These are phyloP conservation scores for Spheniscus humboldti DNA, from an alignment of 2,797 vertebrate species.

Conservation along the genomic window DNA sequence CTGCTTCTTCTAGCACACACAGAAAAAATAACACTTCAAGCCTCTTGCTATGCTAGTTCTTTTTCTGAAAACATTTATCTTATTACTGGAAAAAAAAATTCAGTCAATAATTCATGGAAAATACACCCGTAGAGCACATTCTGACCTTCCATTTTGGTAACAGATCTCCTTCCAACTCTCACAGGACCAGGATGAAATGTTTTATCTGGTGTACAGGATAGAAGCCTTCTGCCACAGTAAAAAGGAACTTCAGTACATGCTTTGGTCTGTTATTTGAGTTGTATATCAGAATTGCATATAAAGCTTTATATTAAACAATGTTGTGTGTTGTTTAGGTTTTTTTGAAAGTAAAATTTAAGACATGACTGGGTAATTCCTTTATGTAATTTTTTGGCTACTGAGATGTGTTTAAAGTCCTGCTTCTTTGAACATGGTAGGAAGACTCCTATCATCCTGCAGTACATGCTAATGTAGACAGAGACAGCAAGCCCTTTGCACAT, in stretches of 20 bases:
- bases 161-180: not conserved
- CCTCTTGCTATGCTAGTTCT: not conserved
- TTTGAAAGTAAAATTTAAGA: not conserved
- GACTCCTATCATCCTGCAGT: not conserved
- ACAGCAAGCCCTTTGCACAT: not conserved
- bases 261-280: not conserved
- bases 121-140: not conserved
- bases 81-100: slow-evolving; percentile 11
- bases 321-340: not conserved
- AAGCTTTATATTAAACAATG: not conserved
- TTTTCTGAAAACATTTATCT: not conserved
- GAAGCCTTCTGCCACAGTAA: not conserved
- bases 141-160: slow-evolving; percentile 32
- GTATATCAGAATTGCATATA: not conserved
- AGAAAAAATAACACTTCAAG: not conserved
- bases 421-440: not conserved
- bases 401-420: not conserved
- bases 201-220: not conserved
- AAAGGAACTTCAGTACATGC: not conserved
- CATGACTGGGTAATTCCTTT: not conserved
- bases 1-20: not conserved
- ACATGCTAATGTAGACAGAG: not conserved
- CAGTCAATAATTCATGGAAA: slow-evolving; percentile 36
- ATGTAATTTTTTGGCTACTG: not conserved
- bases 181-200: not conserved